These are phyloP conservation scores for Eulemur macaco DNA, from an alignment of 2,113 vertebrate species.

Conservation along the genomic window DNA sequence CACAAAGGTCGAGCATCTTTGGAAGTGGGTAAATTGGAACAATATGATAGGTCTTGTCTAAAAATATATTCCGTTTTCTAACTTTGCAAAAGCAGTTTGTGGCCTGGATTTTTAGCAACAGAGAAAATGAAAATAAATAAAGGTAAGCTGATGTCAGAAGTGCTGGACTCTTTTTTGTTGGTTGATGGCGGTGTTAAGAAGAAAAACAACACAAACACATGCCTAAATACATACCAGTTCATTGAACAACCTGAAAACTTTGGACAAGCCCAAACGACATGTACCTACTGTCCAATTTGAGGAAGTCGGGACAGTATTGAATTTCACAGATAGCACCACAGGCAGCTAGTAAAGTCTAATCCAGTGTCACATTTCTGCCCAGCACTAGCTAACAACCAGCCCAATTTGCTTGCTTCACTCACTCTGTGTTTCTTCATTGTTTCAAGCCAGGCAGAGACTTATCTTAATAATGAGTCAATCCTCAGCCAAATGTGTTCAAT, in stretches of 20 bases:
- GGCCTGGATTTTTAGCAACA: background rate
- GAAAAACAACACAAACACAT: conserved; percentile 20
- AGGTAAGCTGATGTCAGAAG: conserved; percentile 57
- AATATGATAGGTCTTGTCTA: conserved; percentile 56
- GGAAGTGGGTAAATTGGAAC: conserved; percentile 74
- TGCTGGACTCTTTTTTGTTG: conserved; percentile 14
- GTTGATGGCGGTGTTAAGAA: background rate
- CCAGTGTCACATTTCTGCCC: conserved; percentile 85
- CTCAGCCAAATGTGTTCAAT: conserved; percentile 87
- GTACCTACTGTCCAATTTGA: conserved; percentile 68
- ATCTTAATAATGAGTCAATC: conserved; percentile 88
- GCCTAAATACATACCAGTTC: background rate
- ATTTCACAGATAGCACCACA: conserved; percentile 83
- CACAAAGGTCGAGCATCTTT: conserved; percentile 64
- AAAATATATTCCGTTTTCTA: conserved; percentile 53
- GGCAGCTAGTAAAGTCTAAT: conserved; percentile 85
- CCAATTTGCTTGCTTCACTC: conserved; percentile 85
- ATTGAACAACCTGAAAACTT: conserved; percentile 34
- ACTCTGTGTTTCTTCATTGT: conserved; percentile 85
- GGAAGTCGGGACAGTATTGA: conserved; percentile 76
- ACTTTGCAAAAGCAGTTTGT: conserved; percentile 54
- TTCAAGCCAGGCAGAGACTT: conserved; percentile 85
- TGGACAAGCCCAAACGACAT: conserved; percentile 57
- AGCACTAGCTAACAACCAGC: conserved; percentile 81
- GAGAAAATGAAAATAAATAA: conserved; percentile 35